Evolutionary conservation across 2,888 invertebrate genomes (phyloP), one percentile per base, ranked within the genome.

Genomic region (Pyralis farinalis): DNA sequence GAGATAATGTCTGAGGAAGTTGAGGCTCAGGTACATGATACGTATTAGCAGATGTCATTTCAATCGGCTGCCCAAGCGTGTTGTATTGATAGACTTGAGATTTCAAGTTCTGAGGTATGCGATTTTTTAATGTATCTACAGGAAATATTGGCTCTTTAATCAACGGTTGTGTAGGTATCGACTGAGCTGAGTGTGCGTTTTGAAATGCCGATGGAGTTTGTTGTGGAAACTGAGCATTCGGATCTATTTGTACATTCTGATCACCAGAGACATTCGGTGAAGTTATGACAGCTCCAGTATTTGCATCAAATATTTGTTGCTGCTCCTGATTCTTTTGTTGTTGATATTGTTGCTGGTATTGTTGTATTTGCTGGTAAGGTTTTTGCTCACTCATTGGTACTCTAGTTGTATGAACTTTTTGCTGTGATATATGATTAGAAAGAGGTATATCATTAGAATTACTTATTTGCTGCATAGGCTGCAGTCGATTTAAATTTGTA

Each of bases 61-160:
- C 65, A 16, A 86, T 57, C 12, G 82, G 83, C 46, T 86, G 86
- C 1, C 86, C 87, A 25, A 87, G 60, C n/a, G 84, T 83, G 41
- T 87, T 86, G 43, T 72, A 84, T 5, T 71, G 53, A 20, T 54
- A 63, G 47, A 50, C 49, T 16, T 46, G 47, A 21, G 51, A 51
- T 31, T 56, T 63, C 11, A 50, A 40, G 21, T 49, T 39, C 34
- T 51, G 38, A 10, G 46, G 43, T 21, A 50, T 37, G 9, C 49
- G 31, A 46, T 62, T 60, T 40, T 47, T 68, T 21, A 74, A 66
- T 29, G 58, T 71, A 42, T 81, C 74, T 0, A 57, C 77, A 5
- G 86, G 85, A 12, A 71, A 67, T 56, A 84, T 71, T 5, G 75
- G 76, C 27, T 84, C 86, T 49, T 61, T 74, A 20, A 58, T 56